Percentiles rank a stretch among this genome's conserved stretches.
Evolutionary conservation across 2,113 vertebrate species (phyloP).

Genomic region (Symphodus melops): DNA sequence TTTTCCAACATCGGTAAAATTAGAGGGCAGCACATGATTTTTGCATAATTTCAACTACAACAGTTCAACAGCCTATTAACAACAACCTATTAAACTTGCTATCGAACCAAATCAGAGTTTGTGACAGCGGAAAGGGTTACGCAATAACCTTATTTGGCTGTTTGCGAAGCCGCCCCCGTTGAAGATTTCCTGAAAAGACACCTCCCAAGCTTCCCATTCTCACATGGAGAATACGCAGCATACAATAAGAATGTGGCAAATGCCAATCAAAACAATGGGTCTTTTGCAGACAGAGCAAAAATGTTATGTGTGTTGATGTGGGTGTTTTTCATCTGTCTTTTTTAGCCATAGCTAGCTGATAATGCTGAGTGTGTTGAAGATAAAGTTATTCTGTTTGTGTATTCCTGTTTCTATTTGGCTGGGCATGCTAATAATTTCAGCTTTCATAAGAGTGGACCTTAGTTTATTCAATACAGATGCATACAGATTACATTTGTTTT

Average conservation of each 20-base stretch:
- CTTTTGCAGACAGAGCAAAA: not conserved
- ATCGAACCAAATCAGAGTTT: not conserved
- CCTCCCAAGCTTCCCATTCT: not conserved
- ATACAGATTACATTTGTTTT: too few species aligned
- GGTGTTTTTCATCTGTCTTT: not conserved
- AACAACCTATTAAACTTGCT: not conserved
- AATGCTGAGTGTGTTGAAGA: not conserved
- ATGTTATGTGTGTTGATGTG: not conserved
- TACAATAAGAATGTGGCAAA: not conserved
- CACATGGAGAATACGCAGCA: not conserved
- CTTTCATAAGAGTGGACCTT: not conserved
- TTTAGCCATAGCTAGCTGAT: not conserved
- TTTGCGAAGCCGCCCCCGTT: not conserved
- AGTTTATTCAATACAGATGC: not conserved
- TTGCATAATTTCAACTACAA: not conserved
- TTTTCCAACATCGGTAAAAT: slow-evolving; percentile 9
- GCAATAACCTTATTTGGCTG: not conserved
- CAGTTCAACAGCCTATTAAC: slow-evolving; percentile 15
- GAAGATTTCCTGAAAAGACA: not conserved
- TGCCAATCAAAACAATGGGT: not conserved
- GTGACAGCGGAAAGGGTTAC: not conserved
- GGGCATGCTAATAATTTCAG: not conserved
- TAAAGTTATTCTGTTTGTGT: not conserved
- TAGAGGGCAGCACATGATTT: not conserved
- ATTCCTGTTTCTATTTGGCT: not conserved